Percentiles rank a stretch among this genome's conserved stretches.
These are phyloP conservation scores for Thecocarcelia acutangulata DNA, from an alignment of 2,888 invertebrate genomes.

Conservation along the genomic window DNA sequence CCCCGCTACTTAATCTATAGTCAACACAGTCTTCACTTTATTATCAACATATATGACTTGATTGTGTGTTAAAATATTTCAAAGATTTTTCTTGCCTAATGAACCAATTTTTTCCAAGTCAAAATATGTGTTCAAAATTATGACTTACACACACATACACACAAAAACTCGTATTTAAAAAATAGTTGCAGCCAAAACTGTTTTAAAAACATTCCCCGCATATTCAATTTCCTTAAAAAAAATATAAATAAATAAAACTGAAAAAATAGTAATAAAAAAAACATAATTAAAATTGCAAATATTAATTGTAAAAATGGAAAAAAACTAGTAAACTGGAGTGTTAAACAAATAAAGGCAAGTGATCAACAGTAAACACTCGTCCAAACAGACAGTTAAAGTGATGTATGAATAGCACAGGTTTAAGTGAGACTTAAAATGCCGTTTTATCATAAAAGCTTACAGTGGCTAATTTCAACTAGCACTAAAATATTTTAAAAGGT, in stretches of 20 bases:
- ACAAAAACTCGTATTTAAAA: not conserved
- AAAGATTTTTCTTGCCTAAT: slow-evolving; percentile 65
- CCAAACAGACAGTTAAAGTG: not conserved
- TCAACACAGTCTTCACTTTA: not conserved
- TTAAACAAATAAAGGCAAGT: slow-evolving; percentile 38
- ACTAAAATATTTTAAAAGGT: too few species aligned
- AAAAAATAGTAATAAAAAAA: slow-evolving; percentile 9
- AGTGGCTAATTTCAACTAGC: too few species aligned
- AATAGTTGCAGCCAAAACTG: slow-evolving; percentile 30
- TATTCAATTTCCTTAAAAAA: slow-evolving; percentile 66
- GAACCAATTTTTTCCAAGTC: slow-evolving; percentile 63
- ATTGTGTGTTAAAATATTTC: slow-evolving; percentile 9
- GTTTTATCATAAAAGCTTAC: too few species aligned
- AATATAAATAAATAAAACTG: slow-evolving; percentile 41
- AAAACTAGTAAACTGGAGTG: slow-evolving; percentile 45
- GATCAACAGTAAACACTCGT: slow-evolving; percentile 15
- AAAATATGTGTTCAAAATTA: slow-evolving; percentile 51
- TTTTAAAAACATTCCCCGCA: slow-evolving; percentile 51
- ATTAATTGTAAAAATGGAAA: slow-evolving; percentile 53
- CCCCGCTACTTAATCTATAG: not conserved
- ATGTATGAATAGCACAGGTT: too few species aligned
- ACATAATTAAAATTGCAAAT: slow-evolving; percentile 55
- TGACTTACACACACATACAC: slow-evolving; percentile 25
- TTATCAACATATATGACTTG: not conserved
- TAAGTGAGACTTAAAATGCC: too few species aligned